Evolutionary conservation across 2,113 vertebrate species (phyloP).

Genomic region (Sinocyclocheilus anshuiensis): DNA sequence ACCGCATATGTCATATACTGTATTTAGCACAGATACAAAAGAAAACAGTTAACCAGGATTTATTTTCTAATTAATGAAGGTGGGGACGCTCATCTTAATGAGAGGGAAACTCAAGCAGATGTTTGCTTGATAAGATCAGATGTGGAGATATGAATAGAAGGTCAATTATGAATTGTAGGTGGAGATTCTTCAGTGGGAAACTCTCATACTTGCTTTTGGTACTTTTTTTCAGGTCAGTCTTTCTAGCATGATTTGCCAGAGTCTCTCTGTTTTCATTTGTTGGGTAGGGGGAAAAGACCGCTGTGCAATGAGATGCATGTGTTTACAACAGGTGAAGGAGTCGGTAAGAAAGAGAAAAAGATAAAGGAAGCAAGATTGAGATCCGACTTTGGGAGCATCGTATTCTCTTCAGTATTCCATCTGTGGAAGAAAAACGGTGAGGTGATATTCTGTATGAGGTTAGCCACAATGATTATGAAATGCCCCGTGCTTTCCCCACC

Average conservation of each 20-base stretch:
- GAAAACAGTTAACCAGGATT: neutral
- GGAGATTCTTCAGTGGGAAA: slow-evolving; percentile 23
- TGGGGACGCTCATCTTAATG: neutral
- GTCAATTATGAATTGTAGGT: slow-evolving; percentile 11
- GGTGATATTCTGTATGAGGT: neutral
- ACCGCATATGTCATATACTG: neutral
- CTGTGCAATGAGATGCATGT: neutral
- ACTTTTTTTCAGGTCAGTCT: slow-evolving; percentile 38
- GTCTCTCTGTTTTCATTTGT: slow-evolving; percentile 25
- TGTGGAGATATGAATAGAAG: slow-evolving; percentile 9
- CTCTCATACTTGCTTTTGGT: slow-evolving; percentile 15
- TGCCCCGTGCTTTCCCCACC: slow-evolving; percentile 1
- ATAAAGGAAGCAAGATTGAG: neutral
- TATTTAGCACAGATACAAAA: neutral
- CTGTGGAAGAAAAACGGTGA: neutral
- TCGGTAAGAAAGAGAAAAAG: neutral
- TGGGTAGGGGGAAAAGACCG: slow-evolving; percentile 9
- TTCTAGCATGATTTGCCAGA: neutral
- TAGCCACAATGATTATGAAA: slow-evolving; percentile 25
- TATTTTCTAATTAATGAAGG: slow-evolving; percentile 3
- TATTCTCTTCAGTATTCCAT: neutral
- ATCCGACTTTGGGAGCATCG: neutral
- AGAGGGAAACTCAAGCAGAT: slow-evolving; percentile 22
- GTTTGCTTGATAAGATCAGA: neutral
- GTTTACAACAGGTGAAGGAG: neutral